Percentiles rank a stretch among this genome's conserved stretches.
These are phyloP conservation scores for Melipona bicolor DNA, from an alignment of 2,888 invertebrate species.

Conservation along the genomic window DNA sequence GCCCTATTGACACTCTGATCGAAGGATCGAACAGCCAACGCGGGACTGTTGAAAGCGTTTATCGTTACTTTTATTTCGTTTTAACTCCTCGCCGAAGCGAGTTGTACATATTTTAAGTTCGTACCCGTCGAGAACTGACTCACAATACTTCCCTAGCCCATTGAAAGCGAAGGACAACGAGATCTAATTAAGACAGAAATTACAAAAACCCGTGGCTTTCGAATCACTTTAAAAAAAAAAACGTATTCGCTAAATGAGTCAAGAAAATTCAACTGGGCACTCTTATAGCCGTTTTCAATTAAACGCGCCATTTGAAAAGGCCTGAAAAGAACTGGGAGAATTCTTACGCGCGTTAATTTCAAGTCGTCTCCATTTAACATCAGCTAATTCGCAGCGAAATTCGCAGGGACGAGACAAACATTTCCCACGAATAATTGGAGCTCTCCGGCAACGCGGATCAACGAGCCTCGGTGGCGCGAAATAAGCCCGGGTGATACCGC, in stretches of 20 bases:
- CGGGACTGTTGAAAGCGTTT: background rate
- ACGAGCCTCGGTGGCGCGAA: background rate
- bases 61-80: background rate
- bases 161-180: background rate
- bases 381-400: background rate
- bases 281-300: background rate
- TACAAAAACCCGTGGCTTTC: background rate
- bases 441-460: background rate
- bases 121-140: background rate
- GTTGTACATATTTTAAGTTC: background rate
- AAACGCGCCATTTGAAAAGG: no score
- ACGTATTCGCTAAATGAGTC: background rate
- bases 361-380: background rate
- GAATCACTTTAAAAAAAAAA: background rate
- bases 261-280: background rate
- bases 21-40: background rate
- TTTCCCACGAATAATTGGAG: background rate
- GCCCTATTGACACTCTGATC: background rate
- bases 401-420: background rate
- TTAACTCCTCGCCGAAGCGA: background rate
- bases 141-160: background rate
- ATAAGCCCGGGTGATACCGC: constrained; percentile 6
- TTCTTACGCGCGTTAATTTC: background rate
- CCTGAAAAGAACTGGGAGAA: background rate
- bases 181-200: background rate